phyloP scores from a whole-genome alignment of 2,888 invertebrate species.

The Synanthedon andrenaeformis region DNA sequence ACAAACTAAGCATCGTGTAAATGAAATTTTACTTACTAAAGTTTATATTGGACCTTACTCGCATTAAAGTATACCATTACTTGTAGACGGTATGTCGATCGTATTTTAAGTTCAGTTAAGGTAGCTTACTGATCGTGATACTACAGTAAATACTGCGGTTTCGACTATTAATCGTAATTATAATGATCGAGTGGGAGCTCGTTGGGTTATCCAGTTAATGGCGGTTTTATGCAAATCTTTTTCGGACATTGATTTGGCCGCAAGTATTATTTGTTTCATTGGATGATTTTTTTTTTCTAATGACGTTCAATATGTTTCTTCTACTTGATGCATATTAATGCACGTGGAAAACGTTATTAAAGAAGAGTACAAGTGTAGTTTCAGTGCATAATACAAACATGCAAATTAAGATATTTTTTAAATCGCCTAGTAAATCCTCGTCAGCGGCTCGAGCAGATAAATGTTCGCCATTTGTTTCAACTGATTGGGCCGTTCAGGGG shows the following conservation, averaged over 20 bases:
- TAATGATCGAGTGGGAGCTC: slow-evolving; percentile 13
- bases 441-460: slow-evolving; percentile 1
- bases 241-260: no score
- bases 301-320: no score
- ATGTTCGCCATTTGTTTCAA: slow-evolving; percentile 44
- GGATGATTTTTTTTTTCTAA: no score
- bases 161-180: slow-evolving; percentile 30
- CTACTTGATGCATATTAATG: no score
- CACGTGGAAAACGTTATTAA: no score
- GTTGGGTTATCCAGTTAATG: slow-evolving; percentile 2
- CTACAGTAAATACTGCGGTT: neutral
- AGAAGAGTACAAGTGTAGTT: no score
- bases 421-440: neutral
- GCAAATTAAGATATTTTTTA: slow-evolving; percentile 1
- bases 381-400: neutral
- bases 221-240: neutral
- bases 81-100: no score
- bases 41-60: neutral
- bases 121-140: neutral
- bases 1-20: no score
- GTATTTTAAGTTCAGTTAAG: no score
- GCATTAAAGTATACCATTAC: neutral
- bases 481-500: slow-evolving; percentile 56
- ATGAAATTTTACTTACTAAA: neutral
- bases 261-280: no score